Evolutionary conservation across 1,140 invertebrate genomes (phyloP).

Genomic region (Temnothorax nylanderi): DNA sequence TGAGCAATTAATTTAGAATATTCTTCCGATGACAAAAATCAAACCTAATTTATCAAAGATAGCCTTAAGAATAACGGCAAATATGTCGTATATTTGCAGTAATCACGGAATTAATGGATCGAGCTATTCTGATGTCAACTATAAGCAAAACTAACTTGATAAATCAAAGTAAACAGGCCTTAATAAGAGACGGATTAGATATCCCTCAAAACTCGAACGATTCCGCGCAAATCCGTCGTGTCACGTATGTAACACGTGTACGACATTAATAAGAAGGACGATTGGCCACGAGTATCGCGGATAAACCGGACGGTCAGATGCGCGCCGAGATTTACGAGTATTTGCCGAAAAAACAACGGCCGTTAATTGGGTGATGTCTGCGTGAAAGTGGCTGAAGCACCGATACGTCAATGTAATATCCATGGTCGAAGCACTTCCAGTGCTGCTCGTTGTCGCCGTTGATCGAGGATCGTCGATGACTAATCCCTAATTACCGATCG

Average conservation of each 20-base stretch:
- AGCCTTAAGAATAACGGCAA: background rate
- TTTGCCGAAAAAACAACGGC: constrained; percentile 72
- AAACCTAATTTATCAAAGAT: background rate
- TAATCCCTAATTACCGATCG: constrained; percentile 79
- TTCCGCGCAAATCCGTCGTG: background rate
- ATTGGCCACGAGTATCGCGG: background rate
- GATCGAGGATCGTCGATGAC: constrained; percentile 80
- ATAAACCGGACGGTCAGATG: constrained; percentile 53
- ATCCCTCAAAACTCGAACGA: background rate
- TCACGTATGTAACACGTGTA: constrained; percentile 44
- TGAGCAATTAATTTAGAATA: background rate
- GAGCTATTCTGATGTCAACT: background rate
- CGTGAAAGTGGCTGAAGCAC: constrained; percentile 68
- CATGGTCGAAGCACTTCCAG: constrained; percentile 63
- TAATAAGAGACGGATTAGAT: constrained; percentile 30
- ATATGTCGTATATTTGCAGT: background rate
- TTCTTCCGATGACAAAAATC: background rate
- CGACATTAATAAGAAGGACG: constrained; percentile 20
- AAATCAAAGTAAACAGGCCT: constrained; percentile 34
- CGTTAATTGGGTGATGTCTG: constrained; percentile 74
- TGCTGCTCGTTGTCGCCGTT: constrained; percentile 68
- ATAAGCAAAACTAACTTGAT: background rate
- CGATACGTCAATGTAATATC: constrained; percentile 78
- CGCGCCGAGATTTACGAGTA: constrained; percentile 74
- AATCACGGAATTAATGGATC: background rate